Evolutionary conservation across 2,113 vertebrate genomes (phyloP), one percentile per base, ranked within the genome.

Genomic region (Sphaerodactylus townsendi): DNA sequence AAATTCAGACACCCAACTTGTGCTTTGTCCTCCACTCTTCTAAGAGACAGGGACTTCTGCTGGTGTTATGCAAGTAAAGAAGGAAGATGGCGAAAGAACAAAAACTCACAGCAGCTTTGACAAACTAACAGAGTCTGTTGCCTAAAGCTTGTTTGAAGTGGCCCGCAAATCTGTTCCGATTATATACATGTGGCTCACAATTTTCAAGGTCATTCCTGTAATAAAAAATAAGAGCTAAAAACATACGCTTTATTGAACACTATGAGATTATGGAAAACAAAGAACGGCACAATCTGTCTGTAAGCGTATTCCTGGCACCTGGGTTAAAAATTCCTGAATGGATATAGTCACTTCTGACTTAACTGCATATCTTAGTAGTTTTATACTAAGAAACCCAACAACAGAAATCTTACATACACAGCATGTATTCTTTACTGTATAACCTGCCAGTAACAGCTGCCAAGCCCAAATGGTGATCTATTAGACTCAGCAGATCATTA

Each of bases 401-500:
- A 82, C 59, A 85, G 85, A 90, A 92, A 90, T 83, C 90, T 9
- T 80, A 76, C 50, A 77, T 66, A 68, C 71, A 66, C 7, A 86
- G 84, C 79, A 68, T 90, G 85, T 82, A 81, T 87, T 77, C 86
- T 91, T 88, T 90, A 90, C 25, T 83, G 65, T 86, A 90, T 89
- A 82, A 87, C 90, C 79, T 91, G 87, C 86, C 90, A 92, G 88
- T 79, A 92, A 90, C 82, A 92, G 82, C 85, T 92, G 91, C 88
- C 81, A 93, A 91, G 37, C 37, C 86, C 84, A 93, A 92, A 48
- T 62, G 41, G 84, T 87, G 87, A 91, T 91, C 86, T 90, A 84
- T 94, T 92, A 92, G 86, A 84, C 88, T 85, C 84, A 90, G 85
- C 85, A 91, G 93, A 84, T 10, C 82, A 84, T 81, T 90, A 83